Evolutionary conservation across 2,113 vertebrate species (phyloP).

Genomic region (Haemorhous mexicanus): DNA sequence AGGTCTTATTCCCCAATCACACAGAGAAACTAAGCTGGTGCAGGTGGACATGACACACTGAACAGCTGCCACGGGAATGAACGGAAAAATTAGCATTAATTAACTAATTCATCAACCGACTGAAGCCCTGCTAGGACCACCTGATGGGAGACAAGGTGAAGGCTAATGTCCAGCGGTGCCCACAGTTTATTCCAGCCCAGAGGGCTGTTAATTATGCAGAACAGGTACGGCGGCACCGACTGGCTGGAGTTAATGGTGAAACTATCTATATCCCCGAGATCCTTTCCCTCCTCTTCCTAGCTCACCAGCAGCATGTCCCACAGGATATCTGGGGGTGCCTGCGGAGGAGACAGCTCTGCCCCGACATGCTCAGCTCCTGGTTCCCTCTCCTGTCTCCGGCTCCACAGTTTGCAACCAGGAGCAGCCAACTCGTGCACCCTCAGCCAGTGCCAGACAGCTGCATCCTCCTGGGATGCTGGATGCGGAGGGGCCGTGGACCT

Average conservation of each 20-base stretch:
- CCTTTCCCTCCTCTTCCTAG: background rate
- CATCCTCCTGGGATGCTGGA: background rate
- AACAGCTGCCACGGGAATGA: background rate
- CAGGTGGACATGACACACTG: background rate
- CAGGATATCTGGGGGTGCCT: background rate
- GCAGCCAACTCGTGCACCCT: background rate
- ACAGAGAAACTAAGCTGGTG: background rate
- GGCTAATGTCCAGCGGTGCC: background rate
- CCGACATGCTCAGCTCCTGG: fast-evolving
- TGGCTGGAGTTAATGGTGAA: background rate
- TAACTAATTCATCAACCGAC: background rate
- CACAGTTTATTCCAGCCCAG: background rate
- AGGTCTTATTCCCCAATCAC: background rate
- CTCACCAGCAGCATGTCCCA: background rate
- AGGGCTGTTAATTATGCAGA: background rate
- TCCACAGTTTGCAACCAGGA: background rate
- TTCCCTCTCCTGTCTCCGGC: background rate
- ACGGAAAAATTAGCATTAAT: background rate
- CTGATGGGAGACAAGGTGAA: background rate
- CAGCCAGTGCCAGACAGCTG: background rate
- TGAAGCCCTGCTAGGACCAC: background rate
- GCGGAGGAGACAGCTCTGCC: background rate
- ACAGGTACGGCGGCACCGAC: background rate
- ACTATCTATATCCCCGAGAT: background rate
- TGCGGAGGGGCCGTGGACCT: background rate